Evolutionary conservation across 2,113 vertebrate species (phyloP).

Genomic region (Semnornis frantzii): DNA sequence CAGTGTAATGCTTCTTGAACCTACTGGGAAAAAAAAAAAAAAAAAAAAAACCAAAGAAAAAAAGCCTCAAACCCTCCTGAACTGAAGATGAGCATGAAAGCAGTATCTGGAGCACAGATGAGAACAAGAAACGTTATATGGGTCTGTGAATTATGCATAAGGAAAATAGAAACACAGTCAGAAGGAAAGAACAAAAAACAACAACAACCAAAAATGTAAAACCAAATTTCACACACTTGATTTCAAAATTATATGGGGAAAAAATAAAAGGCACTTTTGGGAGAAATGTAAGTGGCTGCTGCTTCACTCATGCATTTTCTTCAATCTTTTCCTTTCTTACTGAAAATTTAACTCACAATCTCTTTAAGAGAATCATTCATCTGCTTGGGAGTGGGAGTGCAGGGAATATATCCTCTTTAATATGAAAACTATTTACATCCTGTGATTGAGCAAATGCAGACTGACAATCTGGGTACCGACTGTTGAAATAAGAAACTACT

Average conservation of each 20-base stretch:
- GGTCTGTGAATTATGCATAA: not conserved
- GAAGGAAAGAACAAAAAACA: not conserved
- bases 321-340: not conserved
- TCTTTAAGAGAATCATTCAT: not conserved
- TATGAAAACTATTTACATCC: not conserved
- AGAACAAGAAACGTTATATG: not conserved
- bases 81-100: not conserved
- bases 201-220: not conserved
- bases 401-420: not conserved
- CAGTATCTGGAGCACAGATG: not conserved
- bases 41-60: not conserved
- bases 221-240: not conserved
- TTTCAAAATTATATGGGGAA: not conserved
- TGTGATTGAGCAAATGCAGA: not conserved
- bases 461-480: not conserved
- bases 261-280: not conserved
- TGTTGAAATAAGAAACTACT: not conserved
- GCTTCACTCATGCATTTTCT: not conserved
- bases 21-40: not conserved
- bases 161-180: not conserved
- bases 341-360: not conserved
- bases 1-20: not conserved
- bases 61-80: not conserved
- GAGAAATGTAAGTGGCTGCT: not conserved
- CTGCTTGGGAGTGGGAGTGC: not conserved